These are phyloP conservation scores for Orestias chungarensis DNA, from an alignment of 2,797 vertebrate species.

Conservation along the genomic window DNA sequence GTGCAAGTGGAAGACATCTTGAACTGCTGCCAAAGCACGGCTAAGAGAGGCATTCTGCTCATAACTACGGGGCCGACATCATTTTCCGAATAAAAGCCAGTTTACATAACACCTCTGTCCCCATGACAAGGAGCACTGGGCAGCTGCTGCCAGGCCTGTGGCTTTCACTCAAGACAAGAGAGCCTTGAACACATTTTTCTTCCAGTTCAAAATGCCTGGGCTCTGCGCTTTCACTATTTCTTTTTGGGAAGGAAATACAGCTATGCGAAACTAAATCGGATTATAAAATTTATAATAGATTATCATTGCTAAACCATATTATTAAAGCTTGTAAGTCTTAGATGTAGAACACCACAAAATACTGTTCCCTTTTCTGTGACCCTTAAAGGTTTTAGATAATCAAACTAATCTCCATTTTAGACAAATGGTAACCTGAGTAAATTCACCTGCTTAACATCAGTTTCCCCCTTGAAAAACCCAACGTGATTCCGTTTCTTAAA, in stretches of 20 bases:
- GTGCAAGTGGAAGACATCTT: constrained; percentile 70
- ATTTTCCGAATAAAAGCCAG: constrained; percentile 75
- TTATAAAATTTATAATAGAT: background rate
- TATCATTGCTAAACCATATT: background rate
- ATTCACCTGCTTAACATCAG: background rate
- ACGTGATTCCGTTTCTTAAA: background rate
- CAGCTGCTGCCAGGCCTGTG: constrained; percentile 68
- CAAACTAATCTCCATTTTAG: background rate
- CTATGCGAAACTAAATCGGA: background rate
- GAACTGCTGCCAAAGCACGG: constrained; percentile 62
- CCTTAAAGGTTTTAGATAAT: background rate
- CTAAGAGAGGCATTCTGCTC: constrained; percentile 71
- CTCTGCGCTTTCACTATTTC: constrained; percentile 45
- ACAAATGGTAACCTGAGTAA: background rate
- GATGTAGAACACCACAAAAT: constrained; percentile 21
- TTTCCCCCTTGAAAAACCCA: background rate
- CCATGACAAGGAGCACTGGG: constrained; percentile 64
- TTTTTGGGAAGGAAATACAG: constrained; percentile 36
- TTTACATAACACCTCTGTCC: constrained; percentile 81
- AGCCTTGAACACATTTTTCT: constrained; percentile 54
- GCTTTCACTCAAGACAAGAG: constrained; percentile 59
- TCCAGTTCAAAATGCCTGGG: constrained; percentile 32
- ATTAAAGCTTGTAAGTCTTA: constrained; percentile 12
- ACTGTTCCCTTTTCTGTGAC: background rate
- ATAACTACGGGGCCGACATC: constrained; percentile 75